phyloP scores from a whole-genome alignment of 2,888 invertebrate species.

The Dromius quadrimaculatus region DNA sequence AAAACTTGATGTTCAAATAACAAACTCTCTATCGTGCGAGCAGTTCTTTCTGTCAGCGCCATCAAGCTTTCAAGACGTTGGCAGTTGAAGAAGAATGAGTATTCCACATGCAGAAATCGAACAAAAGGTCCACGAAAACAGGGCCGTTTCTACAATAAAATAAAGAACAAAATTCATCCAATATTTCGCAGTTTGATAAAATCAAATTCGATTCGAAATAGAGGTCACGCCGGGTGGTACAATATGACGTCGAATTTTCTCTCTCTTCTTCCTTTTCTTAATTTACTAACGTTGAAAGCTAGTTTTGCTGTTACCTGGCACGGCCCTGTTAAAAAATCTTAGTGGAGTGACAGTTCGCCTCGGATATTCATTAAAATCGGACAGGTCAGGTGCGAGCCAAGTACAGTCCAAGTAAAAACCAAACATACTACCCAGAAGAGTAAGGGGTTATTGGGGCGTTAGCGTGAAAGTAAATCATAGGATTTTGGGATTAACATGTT shows the following conservation, averaged over 20 bases:
- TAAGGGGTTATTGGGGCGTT: conserved; percentile 5
- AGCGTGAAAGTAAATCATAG: conserved; percentile 30
- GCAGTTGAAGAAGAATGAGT: conserved; percentile 12
- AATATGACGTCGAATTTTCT: too few species aligned
- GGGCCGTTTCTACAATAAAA: too few species aligned
- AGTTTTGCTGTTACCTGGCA: conserved; percentile 1
- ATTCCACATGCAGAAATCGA: conserved; percentile 25
- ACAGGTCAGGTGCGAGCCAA: conserved; percentile 47
- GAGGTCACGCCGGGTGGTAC: too few species aligned
- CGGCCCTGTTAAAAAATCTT: conserved; percentile 7
- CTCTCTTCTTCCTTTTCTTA: too few species aligned
- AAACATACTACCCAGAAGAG: background rate
- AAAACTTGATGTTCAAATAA: conserved; percentile 24
- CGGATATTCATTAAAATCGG: conserved; percentile 28
- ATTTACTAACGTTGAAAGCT: too few species aligned
- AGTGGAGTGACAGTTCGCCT: conserved; percentile 31
- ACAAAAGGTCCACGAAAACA: too few species aligned
- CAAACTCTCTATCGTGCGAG: conserved; percentile 16
- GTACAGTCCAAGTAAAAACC: conserved; percentile 31
- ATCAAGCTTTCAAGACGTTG: conserved; percentile 12
- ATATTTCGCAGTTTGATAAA: too few species aligned
- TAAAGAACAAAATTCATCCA: too few species aligned
- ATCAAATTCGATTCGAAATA: too few species aligned
- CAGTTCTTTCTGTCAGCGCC: conserved; percentile 30
- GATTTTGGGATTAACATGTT: conserved; percentile 25